phyloP scores from a whole-genome alignment of 1,140 invertebrate species.

The Alviniconcha marisindica region DNA sequence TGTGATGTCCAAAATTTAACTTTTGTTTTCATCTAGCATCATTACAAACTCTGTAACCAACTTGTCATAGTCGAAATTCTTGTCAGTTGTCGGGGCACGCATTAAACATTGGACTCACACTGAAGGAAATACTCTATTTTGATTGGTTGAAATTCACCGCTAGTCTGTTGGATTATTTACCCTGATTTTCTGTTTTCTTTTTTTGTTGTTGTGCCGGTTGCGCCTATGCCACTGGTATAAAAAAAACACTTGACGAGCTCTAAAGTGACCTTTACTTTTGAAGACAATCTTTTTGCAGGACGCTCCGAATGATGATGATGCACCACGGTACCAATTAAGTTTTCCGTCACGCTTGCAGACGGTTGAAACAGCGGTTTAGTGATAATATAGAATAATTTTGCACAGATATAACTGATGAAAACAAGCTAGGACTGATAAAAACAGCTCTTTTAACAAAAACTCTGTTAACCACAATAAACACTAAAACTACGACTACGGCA shows the following conservation, averaged over 20 bases:
- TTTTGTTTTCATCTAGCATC: background rate
- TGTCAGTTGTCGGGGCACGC: conserved; percentile 38
- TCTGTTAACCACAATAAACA: too few relatives aligned
- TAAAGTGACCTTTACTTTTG: background rate
- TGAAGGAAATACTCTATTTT: background rate
- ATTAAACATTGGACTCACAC: background rate
- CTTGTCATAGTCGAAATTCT: background rate
- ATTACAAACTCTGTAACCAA: background rate
- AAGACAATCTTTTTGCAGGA: background rate
- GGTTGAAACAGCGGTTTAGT: too few relatives aligned
- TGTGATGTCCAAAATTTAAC: background rate
- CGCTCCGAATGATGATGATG: too few relatives aligned
- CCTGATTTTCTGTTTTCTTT: background rate
- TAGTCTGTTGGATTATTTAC: background rate
- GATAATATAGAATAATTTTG: too few relatives aligned
- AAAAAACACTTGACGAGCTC: background rate
- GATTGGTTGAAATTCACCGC: conserved; percentile 19
- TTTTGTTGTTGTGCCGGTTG: background rate
- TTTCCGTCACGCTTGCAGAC: background rate
- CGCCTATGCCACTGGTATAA: background rate
- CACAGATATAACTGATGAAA: too few relatives aligned
- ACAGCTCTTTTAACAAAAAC: too few relatives aligned
- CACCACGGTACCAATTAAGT: background rate
- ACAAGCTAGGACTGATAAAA: too few relatives aligned
- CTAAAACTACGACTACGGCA: too few relatives aligned